Evolutionary conservation across 2,797 vertebrate genomes (phyloP), one percentile per base, ranked within the genome.

Genomic region (Mastacembelus armatus): DNA sequence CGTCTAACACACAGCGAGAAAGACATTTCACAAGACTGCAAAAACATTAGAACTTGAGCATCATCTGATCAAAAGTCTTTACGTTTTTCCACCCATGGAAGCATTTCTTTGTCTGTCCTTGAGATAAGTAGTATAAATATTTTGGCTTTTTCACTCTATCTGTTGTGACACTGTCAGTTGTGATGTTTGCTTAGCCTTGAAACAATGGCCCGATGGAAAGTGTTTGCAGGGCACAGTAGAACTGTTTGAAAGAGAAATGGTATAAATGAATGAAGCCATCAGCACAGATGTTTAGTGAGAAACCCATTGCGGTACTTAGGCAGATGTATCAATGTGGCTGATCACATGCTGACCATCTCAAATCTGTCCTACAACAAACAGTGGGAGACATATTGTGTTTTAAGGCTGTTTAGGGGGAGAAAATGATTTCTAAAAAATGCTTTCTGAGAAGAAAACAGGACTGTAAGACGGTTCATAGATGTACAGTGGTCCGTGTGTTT

Each of bases 81-180:
- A 16, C 26, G 6, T 62, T 48, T 65, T 42, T 74, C 39, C 44
- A 33, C 21, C 24, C n/a, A 15, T 16, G 29, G 32, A 54, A 39
- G n/a, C 26, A 55, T 67, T 67, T 35, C 40, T 66, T 64, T 51
- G 33, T n/a, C 35, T 38, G 74, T 54, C 85, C 87, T 84, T 85
- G 77, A 77, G 65, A 61, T 51, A 15, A 69, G 54, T 48, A 48
- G 55, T 39, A 39, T 12, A 62, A 74, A 72, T 78, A 69, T 78
- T 77, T 85, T 77, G 76, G 75, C 60, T 57, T 58, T 26, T 24
- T 71, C 78, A 80, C 33, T 7, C n/a, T 55, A 68, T 81, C 51
- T 59, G n/a, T 66, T 66, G 35, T 72, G 30, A 76, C 45, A 51
- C 38, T 73, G 63, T 74, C 60, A 73, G 57, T 47, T 15, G 22